Base-by-base conservation (phyloP, 64 coral and sea anemone genomes). In the Porites australiensis region DNA sequence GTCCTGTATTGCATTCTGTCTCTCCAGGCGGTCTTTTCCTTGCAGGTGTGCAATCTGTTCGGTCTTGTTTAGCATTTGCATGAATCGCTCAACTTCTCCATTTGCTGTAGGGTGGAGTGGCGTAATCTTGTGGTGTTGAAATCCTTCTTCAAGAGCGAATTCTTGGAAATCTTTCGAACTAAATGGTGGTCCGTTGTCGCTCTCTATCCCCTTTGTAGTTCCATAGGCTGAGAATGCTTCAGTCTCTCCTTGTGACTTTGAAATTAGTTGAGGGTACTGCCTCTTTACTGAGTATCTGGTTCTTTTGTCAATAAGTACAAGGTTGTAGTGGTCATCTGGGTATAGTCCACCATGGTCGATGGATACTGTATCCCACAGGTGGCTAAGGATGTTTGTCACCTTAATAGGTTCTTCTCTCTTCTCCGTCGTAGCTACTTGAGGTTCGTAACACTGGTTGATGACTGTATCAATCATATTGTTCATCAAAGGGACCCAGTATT, bases 401-500 rank as follows among this genome's bases (percentile, higher is more conserved):
- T 95, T 95, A 59, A 95, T 91, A 72, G 93, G 93, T 95, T 95
- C 81, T 55, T 76, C 82, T 79, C 67, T 72, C 20, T 72, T 79
- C 12, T 74, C 68, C 82, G 53, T 86, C 13, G 88, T 91, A 48
- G 93, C 81, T 16, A 87, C 82, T 72, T 95, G 79, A 53, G 88
- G 87, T 49, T 95, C 68, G 23, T 71, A 95, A 19, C 93, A 95
- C 14, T 86, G 87, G 22, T 90, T 72, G 19, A 90, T 86, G 46
- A 88, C 79, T 3, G 12, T 90, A 67, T 95, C 88, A 2, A 95
- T 95, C 88, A 95, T 91, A 46, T 88, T 91, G 81, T 95, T 90
- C 88, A 95, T 90, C 3, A 57, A 8, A 69, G 82, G 93, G 71
- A 95, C 90, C 93, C 88, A 94, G 37, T 95, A 95, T 50, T 95